Percentiles rank a stretch among this genome's conserved stretches.
phyloP scores from a whole-genome alignment of 2,888 invertebrate genomes.

The Nephrotoma guestfalica region DNA sequence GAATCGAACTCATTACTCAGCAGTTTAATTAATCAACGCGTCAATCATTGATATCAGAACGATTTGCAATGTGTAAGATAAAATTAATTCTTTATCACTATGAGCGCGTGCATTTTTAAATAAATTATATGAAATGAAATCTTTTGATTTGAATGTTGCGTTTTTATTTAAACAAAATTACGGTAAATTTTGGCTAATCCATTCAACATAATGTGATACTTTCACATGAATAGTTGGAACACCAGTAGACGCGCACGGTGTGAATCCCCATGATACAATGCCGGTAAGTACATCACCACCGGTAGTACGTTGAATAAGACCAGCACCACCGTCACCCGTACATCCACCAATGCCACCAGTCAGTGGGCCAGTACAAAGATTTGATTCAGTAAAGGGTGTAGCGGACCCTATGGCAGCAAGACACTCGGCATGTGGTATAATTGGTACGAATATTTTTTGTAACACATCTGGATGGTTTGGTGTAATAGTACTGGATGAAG shows the following conservation, averaged over 20 bases:
- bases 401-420: constrained; percentile 16
- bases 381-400: constrained; percentile 21
- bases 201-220: constrained; percentile 29
- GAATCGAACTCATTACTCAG: neutral
- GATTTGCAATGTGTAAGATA: neutral
- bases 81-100: neutral
- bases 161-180: neutral
- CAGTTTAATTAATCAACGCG: neutral
- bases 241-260: constrained; percentile 30
- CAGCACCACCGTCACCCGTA: constrained; percentile 30
- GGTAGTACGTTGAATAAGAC: constrained; percentile 19
- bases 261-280: constrained; percentile 36
- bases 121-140: neutral
- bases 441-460: constrained; percentile 21
- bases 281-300: constrained; percentile 24
- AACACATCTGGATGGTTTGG: constrained; percentile 18
- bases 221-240: constrained; percentile 34
- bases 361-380: constrained; percentile 33
- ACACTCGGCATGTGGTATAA: constrained; percentile 21
- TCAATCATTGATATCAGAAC: neutral
- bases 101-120: neutral
- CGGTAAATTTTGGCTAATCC: constrained; percentile 19
- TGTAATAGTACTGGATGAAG: constrained; percentile 12
- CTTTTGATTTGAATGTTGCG: neutral
- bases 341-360: constrained; percentile 33